A percentile compares a stretch with the other conserved stretches of the same genome.
phyloP scores from a whole-genome alignment of 2,797 vertebrate genomes.

The Moxostoma hubbsi region DNA sequence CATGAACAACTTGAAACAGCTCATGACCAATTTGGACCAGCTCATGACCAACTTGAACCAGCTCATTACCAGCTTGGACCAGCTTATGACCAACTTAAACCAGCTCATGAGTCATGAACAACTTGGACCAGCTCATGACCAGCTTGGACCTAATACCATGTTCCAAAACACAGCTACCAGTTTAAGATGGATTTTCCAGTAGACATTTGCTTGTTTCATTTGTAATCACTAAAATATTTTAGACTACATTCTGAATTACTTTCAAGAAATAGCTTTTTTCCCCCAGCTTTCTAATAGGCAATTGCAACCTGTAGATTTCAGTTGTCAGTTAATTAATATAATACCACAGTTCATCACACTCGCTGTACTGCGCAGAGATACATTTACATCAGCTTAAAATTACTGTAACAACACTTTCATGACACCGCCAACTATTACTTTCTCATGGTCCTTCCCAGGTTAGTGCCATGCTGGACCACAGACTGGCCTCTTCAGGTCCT shows the following conservation, averaged over 20 bases:
- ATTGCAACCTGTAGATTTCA: not conserved
- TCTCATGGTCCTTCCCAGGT: slow-evolving; percentile 5
- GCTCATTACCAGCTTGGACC: too few species aligned
- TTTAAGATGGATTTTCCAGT: too few species aligned
- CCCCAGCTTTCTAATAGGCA: not conserved
- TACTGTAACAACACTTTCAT: too few species aligned
- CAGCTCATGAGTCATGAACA: too few species aligned
- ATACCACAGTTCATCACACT: not conserved
- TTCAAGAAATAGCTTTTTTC: not conserved
- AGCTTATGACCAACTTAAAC: too few species aligned
- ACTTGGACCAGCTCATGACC: too few species aligned
- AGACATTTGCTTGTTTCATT: too few species aligned
- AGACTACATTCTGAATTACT: not conserved
- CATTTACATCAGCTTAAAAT: not conserved
- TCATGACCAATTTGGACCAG: too few species aligned
- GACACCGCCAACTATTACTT: not conserved
- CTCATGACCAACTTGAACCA: too few species aligned
- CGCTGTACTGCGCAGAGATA: not conserved
- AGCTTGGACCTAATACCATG: too few species aligned
- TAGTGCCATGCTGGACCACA: not conserved
- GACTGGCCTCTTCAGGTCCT: slow-evolving; percentile 19
- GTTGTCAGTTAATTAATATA: not conserved
- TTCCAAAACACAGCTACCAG: too few species aligned
- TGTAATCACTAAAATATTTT: not conserved
- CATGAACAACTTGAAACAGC: too few species aligned